Conservation (phyloP, 2,113 vertebrate genomes). For the Hippoglossus stenolepis region DNA sequence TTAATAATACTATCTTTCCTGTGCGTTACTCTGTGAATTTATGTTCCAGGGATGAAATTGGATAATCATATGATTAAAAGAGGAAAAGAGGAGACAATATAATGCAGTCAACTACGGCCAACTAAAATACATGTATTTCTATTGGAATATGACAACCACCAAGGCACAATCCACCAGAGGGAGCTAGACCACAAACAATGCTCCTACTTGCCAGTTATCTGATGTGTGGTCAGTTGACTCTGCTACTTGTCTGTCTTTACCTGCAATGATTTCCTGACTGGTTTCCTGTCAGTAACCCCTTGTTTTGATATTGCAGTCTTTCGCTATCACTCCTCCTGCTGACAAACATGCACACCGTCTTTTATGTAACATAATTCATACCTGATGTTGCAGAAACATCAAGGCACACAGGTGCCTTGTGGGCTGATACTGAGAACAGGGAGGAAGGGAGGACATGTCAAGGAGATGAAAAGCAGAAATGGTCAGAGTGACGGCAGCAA, state of each 20-base stretch:
- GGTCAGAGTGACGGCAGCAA: not conserved
- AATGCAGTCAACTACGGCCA: no score
- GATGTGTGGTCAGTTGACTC: not conserved
- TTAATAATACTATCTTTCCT: not conserved
- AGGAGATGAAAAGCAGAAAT: slow-evolving; percentile 13
- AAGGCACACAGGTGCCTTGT: not conserved
- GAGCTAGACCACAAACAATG: slow-evolving; percentile 46
- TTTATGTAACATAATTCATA: slow-evolving; percentile 20
- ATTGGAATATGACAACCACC: not conserved
- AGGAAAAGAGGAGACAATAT: no score
- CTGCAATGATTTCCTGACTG: slow-evolving; percentile 46
- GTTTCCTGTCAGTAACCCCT: slow-evolving; percentile 43
- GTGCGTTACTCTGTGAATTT: not conserved
- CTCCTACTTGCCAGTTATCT: not conserved
- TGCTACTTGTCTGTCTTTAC: not conserved
- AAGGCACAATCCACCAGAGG: slow-evolving; percentile 53
- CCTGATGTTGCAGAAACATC: slow-evolving; percentile 19
- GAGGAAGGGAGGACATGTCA: slow-evolving; percentile 16
- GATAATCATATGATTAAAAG: not conserved
- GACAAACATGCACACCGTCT: slow-evolving; percentile 4
- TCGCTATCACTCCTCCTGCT: slow-evolving; percentile 1
- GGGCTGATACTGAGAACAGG: slow-evolving; percentile 14
- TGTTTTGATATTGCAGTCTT: slow-evolving; percentile 44
- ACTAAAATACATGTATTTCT: not conserved
- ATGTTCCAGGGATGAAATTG: not conserved